Base-by-base conservation (phyloP, 2,113 vertebrate genomes). In the Tinamus guttatus region DNA sequence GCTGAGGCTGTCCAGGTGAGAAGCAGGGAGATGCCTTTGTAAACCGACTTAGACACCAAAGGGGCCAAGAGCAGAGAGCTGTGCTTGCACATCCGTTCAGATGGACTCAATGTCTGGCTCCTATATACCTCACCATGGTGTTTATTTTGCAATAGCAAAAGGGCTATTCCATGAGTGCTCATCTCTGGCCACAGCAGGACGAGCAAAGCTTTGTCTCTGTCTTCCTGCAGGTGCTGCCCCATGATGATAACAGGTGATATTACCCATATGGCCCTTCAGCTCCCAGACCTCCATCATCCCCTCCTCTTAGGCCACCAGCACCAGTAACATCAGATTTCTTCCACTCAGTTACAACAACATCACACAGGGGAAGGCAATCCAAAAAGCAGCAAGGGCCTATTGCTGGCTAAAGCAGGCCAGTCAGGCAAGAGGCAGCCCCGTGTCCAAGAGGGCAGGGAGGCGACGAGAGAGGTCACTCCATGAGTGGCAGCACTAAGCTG, bases 61-160 rank as follows among this genome's bases (percentile, higher is more conserved):
- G 59, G 13, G 27, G 24, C 15, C 0, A 1, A 76, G 28, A 54
- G 14, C 43, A 65, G 11, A 67, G 24, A 4, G 13, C n/a, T 32
- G 13, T 17, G 19, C 0, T 40, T 34, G 14, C 43, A 36, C 40
- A 40, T 9, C 32, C 56, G 2, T 0, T 22, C 21, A 70, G 73
- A 24, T 0, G 1, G 41, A 60, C 13, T 51, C 30, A 2, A 0
- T 32, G 2, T 0, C 27, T 41, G 22, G 69, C 43, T 84, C 34
- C 38, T 34, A 65, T 70, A 76, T 40, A 70, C 45, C 11, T 78
- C 13, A 73, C 43, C 51, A 18, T 30, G 47, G 28, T 21, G 7
- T 64, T 89, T 1, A 0, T 41, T 78, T 81, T 63, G 24, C 38
- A 43, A 47, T 60, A 58, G 45, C 58, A 41, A 81, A 84, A 54